Conservation (phyloP, 2,888 invertebrate genomes). For the Nomada ruficornis region DNA sequence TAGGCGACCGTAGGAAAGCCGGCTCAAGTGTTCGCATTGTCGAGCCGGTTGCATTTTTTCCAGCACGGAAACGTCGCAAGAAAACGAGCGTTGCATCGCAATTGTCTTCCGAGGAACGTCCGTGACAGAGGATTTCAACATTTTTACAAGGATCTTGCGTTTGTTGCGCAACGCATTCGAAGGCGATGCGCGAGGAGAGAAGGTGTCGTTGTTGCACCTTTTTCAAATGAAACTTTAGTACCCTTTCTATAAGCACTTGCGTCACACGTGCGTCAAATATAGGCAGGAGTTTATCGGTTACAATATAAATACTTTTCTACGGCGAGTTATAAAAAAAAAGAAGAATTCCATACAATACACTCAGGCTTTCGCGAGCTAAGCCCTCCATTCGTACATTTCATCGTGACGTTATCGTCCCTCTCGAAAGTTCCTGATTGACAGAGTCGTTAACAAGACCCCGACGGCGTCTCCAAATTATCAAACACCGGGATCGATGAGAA, state of each 20-base stretch:
- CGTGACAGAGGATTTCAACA: slow-evolving; percentile 4
- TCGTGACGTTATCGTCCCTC: neutral
- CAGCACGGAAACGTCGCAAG: slow-evolving; percentile 49
- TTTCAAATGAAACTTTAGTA: neutral
- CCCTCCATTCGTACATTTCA: neutral
- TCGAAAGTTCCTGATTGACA: neutral
- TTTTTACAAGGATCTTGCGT: neutral
- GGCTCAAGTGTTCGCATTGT: slow-evolving; percentile 56
- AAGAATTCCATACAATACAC: too few species aligned
- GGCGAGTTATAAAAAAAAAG: too few species aligned
- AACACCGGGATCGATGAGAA: neutral
- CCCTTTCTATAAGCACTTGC: neutral
- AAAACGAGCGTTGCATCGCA: slow-evolving; percentile 43
- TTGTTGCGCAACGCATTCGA: slow-evolving; percentile 13
- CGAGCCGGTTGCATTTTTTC: slow-evolving; percentile 53
- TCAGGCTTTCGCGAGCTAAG: neutral
- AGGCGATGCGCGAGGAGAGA: slow-evolving; percentile 1
- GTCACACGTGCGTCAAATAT: neutral
- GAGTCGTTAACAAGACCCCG: slow-evolving; percentile 2
- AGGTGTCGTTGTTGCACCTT: slow-evolving; percentile 1
- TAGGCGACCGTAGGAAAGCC: slow-evolving; percentile 60
- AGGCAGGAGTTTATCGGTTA: neutral
- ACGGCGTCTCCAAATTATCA: neutral
- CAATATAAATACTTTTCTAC: too few species aligned
- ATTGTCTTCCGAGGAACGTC: slow-evolving; percentile 14